Evolutionary conservation across 2,888 invertebrate species (phyloP), one percentile per base, ranked within the genome.

Genomic region (Druceiella hillmani): DNA sequence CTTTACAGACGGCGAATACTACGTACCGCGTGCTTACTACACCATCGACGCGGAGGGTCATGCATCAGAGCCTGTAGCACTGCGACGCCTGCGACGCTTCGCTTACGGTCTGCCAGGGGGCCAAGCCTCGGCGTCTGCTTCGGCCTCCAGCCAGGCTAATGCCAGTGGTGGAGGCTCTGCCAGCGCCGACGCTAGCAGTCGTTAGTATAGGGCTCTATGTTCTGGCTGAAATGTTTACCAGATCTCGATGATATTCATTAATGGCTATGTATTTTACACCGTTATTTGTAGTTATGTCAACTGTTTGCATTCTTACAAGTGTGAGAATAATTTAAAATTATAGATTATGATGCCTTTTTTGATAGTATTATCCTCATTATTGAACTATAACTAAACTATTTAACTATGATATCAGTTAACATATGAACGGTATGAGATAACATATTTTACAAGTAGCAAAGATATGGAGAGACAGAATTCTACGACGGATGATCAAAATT

Each of bases 1-100:
- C 3, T 51, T 67, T 67, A 43, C 64, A 77, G 77, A 56, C 50
- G 66, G 72, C 14, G 75, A 75, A 49, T 72, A 69, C 56, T 78
- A 75, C 58, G 66, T 77, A 36, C 77, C 78, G 7, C 74, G 74
- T 42, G 70, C 76, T 3, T 76, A 74, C 57, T 78, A 76, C 59
- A 62, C 70, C 16, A 75, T 78, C 41, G 76, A 77, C 53, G 57
- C 66, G 10, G 62, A 67, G 36, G 78, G 78, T 0, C 75, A 74
- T 50, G 65, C 64, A 53, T 75, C 76, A 0, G 64, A 58, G 15
- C 65, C 66, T 9, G 64, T 72, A 39, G 64, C 68, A 3, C 56
- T 72, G 50, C 57, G 65, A 1, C 62, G 71, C 35, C 55, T 68
- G 51, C 61, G 68, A 40, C 59, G 72, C 33, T 62, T 64, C 20